phyloP scores from a whole-genome alignment of 2,113 vertebrate genomes.

The Notothenia coriiceps region DNA sequence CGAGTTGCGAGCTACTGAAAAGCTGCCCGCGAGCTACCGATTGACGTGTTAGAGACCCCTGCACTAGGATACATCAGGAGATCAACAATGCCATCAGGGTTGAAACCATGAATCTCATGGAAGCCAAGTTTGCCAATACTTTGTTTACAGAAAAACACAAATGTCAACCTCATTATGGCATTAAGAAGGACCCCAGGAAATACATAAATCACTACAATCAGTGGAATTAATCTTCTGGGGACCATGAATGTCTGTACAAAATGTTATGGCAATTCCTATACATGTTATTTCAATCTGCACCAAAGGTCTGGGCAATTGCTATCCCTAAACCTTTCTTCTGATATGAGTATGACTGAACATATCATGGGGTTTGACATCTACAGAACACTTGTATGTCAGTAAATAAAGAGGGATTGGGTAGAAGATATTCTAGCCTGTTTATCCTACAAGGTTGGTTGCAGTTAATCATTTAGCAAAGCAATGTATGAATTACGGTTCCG shows the following conservation, averaged over 20 bases:
- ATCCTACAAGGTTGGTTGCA: constrained; percentile 19
- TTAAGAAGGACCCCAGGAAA: not conserved
- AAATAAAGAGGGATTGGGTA: not conserved
- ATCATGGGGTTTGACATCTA: not conserved
- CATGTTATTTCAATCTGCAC: not conserved
- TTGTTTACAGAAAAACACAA: not conserved
- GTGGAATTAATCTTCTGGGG: not conserved
- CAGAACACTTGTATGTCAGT: not conserved
- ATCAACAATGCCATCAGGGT: not conserved
- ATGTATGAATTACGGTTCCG: constrained; percentile 36
- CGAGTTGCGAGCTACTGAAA: no score
- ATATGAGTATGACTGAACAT: no score
- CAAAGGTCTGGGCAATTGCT: not conserved
- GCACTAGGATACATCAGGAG: not conserved
- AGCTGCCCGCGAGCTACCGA: no score
- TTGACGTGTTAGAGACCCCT: no score
- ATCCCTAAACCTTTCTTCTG: not conserved
- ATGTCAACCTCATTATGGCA: not conserved
- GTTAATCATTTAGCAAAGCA: constrained; percentile 61
- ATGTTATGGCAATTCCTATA: not conserved
- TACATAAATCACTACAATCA: not conserved
- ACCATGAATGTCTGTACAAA: not conserved
- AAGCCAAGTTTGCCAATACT: no score
- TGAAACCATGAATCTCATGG: not conserved
- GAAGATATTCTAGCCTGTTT: constrained; percentile 23